phyloP scores from a whole-genome alignment of 2,888 invertebrate genomes.

The Macrophya annulata region DNA sequence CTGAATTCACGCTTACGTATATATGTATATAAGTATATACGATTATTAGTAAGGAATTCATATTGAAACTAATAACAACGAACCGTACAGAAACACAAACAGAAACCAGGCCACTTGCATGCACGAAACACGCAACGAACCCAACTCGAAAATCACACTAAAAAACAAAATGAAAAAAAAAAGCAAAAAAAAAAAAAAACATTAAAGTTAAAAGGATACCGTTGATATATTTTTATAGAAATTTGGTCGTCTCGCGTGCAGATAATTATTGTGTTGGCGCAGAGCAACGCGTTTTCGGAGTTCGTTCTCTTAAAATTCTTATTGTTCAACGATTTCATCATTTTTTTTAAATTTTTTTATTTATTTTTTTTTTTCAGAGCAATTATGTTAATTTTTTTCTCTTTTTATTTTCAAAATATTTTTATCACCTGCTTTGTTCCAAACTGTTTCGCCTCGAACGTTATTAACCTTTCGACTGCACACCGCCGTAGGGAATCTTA shows the following conservation, averaged over 20 bases:
- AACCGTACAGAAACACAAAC: not conserved
- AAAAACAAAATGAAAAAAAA: not conserved
- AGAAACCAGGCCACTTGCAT: too few relatives aligned
- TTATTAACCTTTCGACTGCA: too few relatives aligned
- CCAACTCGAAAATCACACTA: not conserved
- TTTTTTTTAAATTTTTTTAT: not conserved
- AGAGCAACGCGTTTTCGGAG: not conserved
- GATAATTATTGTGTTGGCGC: conserved; percentile 6
- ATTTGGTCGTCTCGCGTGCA: conserved; percentile 24
- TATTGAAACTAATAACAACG: not conserved
- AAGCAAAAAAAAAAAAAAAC: not conserved
- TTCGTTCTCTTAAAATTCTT: not conserved
- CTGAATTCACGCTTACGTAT: not conserved
- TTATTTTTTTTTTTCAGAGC: not conserved
- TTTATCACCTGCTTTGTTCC: too few relatives aligned
- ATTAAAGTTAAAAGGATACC: not conserved
- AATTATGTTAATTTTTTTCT: not conserved
- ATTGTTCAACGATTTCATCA: not conserved
- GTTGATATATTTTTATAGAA: conserved; percentile 12
- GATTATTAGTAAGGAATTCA: conserved; percentile 21
- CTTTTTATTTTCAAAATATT: not conserved
- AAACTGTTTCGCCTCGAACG: too few relatives aligned
- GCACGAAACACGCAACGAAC: conserved; percentile 12
- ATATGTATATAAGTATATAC: too few relatives aligned
- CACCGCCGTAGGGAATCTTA: too few relatives aligned